Percentiles rank a stretch among this genome's conserved stretches.
phyloP scores from a whole-genome alignment of 2,113 vertebrate species.

The Xiphorhynchus elegans region DNA sequence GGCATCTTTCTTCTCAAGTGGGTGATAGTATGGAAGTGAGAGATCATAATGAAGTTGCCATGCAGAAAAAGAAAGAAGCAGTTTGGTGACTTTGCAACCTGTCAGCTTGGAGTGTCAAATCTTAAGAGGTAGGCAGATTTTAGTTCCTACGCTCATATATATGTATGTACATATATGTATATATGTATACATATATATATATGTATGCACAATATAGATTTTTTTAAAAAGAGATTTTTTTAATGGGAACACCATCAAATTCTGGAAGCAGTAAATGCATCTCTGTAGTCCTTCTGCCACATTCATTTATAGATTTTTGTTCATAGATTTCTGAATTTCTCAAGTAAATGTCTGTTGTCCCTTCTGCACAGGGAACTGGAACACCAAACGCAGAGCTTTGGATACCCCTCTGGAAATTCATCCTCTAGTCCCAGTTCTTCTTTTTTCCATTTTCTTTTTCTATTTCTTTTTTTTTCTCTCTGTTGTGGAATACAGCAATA shows the following conservation, averaged over 20 bases:
- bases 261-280: not conserved
- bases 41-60: not conserved
- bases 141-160: not conserved
- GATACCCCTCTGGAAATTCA: not conserved
- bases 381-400: not conserved
- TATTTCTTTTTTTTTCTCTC: not conserved
- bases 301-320: not conserved
- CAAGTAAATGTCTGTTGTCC: not conserved
- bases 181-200: too few species aligned
- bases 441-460: not conserved
- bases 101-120: not conserved
- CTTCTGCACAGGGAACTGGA: not conserved
- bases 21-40: not conserved
- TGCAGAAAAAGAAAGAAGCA: not conserved
- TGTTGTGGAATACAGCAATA: accelerated
- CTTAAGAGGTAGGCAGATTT: not conserved
- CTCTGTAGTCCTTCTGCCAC: not conserved
- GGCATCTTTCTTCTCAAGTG: not conserved
- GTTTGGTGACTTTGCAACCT: not conserved
- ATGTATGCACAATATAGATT: too few species aligned
- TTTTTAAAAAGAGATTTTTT: not conserved
- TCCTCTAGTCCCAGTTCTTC: not conserved
- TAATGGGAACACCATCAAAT: not conserved
- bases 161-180: too few species aligned
- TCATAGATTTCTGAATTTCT: not conserved